Conservation (phyloP, 2,888 invertebrate genomes). For the Allygus modestus region DNA sequence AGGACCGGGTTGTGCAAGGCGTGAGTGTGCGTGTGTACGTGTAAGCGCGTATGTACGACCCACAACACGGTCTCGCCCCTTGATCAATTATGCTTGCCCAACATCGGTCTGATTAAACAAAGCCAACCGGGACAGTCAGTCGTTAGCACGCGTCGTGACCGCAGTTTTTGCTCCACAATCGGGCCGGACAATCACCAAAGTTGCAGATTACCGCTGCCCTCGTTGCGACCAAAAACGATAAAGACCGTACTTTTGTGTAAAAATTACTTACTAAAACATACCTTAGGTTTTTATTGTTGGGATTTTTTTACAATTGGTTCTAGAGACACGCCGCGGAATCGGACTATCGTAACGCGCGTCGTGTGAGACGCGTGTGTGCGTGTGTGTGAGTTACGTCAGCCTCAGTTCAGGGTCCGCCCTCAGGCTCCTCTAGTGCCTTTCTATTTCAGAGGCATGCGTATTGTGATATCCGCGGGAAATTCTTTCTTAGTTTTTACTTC, state of each 20-base stretch:
- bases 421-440: not conserved
- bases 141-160: conserved; percentile 2
- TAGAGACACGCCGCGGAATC: too few species aligned
- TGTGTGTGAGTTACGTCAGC: not conserved
- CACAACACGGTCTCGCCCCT: not conserved
- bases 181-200: not conserved
- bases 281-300: too few species aligned
- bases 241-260: not conserved
- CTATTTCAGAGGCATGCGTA: not conserved
- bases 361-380: not conserved
- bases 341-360: not conserved
- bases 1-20: not conserved
- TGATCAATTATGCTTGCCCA: conserved; percentile 14
- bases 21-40: not conserved
- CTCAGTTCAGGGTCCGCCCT: too few species aligned
- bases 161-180: not conserved
- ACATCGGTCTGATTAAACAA: conserved; percentile 7
- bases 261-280: not conserved
- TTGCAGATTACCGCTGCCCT: not conserved
- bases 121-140: not conserved
- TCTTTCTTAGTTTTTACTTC: too few species aligned
- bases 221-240: not conserved
- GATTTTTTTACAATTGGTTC: too few species aligned
- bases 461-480: too few species aligned
- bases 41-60: not conserved